Base-by-base conservation (phyloP, 2,888 invertebrate species). In the Eilema sororculum region DNA sequence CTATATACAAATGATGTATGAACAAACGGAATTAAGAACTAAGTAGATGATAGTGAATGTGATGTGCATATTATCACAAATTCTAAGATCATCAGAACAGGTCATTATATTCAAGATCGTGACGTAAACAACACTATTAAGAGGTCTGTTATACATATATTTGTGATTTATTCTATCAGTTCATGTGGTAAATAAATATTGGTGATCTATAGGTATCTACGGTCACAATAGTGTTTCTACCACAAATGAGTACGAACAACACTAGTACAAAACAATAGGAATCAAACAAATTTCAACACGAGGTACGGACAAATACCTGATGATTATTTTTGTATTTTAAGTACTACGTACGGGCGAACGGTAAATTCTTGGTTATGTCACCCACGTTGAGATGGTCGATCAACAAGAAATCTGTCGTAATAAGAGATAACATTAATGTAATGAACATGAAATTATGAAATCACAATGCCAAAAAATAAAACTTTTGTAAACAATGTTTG, bases 391-490 rank as follows among this genome's bases (percentile, higher is more conserved):
- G 87, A 75, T 84, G 86, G 90, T 95, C 95, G 78, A 85, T 90
- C 92, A 95, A 78, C 95, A 95, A 95, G 90, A 95, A 90, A 95
- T 95, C 95, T 95, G 95, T 84, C 87, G 84, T 89, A 88, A 91
- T 84, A 86, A 88, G 84, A 90, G 71, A 86, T 71, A 75, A 73
- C 69, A 82, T 86, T 85, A 84, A 75, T 65, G 71, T 59, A 3
- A 69, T 64, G 68, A 68, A 46, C 57, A 30, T 59, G 33, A 62
- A 64, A 46, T 46, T n/a, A n/a, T 52, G 52, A 20, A 52, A n/a
- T n/a, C 52, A n/a, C 20, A n/a, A 52, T n/a, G n/a, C 20, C 52
- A 52, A 52, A 52, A 52, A 52, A 52, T 52, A 52, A 37, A 22
- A 24, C 24, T 24, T n/a, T 64, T 22, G 12, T 28, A 2, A 30